These are phyloP conservation scores for Parnassius smintheus DNA, from an alignment of 2,888 invertebrate species.

Conservation along the genomic window DNA sequence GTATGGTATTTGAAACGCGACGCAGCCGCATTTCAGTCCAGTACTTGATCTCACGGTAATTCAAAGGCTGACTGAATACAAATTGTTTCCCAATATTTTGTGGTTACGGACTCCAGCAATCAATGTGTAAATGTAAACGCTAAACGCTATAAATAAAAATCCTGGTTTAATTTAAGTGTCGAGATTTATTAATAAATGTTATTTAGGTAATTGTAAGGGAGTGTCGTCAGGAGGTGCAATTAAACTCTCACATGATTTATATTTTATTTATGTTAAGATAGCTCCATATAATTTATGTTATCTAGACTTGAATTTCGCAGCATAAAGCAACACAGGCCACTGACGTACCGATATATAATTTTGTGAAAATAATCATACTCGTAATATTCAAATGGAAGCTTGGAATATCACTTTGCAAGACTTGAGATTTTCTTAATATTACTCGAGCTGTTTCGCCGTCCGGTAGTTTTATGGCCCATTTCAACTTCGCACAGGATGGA, in stretches of 20 bases:
- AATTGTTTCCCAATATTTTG: not conserved
- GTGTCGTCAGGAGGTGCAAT: too few relatives aligned
- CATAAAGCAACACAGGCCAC: too few relatives aligned
- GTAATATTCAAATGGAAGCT: not conserved
- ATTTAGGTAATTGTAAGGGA: too few relatives aligned
- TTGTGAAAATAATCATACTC: too few relatives aligned
- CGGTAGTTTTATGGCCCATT: slow-evolving; percentile 21
- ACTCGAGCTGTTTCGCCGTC: not conserved
- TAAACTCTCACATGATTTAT: too few relatives aligned
- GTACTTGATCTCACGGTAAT: not conserved
- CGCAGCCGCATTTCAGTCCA: not conserved
- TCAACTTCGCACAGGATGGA: slow-evolving; percentile 14
- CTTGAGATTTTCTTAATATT: not conserved
- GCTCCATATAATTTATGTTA: too few relatives aligned
- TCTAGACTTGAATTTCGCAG: too few relatives aligned
- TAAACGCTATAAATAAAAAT: too few relatives aligned
- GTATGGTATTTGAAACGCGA: not conserved
- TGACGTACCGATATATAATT: too few relatives aligned
- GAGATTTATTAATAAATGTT: too few relatives aligned
- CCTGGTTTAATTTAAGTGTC: too few relatives aligned
- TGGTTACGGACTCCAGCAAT: not conserved
- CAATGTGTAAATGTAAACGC: not conserved
- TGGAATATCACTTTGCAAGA: not conserved
- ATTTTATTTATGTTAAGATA: too few relatives aligned
- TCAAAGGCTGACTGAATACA: not conserved